Evolutionary conservation across 2,797 vertebrate genomes (phyloP), one percentile per base, ranked within the genome.

Genomic region (Acanthurus leucopareius): DNA sequence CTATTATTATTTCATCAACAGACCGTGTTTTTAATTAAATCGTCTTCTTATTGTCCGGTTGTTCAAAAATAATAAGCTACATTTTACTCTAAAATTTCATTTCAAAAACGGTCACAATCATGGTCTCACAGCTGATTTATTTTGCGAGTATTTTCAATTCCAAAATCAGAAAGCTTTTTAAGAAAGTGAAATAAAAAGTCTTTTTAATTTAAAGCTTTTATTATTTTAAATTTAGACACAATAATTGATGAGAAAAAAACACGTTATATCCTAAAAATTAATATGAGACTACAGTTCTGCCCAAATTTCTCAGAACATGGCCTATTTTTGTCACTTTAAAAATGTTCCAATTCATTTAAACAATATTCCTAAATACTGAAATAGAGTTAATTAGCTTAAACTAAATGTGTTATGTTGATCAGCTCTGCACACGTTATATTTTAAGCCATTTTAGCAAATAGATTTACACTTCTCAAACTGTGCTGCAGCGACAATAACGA

Each of bases 401-500:
- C 65, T 63, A 80, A 75, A 84, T 77, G 59, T 69, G 77, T 79
- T 56, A 63, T 74, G 86, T 81, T 75, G 78, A 78, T 83, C 86
- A 66, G 85, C 69, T 52, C 54, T 70, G 64, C 45, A 54, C 44
- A 74, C 48, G 73, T 73, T 76, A 38, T 62, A 70, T 80, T 87
- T 85, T 35, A 73, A 88, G 77, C 73, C 78, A 79, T 86, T 75
- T 75, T 58, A 65, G 54, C 85, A 91, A 91, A 91, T 92, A 87
- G 81, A 60, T 79, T 88, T 83, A 82, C 82, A 81, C 80, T 82
- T 84, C 79, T 89, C 85, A 87, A 90, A 94, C 92, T 84, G 86
- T 75, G 86, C 85, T 66, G 70, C 76, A 88, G 71, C 66, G 73
- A 48, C 68, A 89, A 84, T 94, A 94, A 94, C 95, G 88, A 95